Conservation (phyloP, 2,888 invertebrate species). For the Pheosia tremula region DNA sequence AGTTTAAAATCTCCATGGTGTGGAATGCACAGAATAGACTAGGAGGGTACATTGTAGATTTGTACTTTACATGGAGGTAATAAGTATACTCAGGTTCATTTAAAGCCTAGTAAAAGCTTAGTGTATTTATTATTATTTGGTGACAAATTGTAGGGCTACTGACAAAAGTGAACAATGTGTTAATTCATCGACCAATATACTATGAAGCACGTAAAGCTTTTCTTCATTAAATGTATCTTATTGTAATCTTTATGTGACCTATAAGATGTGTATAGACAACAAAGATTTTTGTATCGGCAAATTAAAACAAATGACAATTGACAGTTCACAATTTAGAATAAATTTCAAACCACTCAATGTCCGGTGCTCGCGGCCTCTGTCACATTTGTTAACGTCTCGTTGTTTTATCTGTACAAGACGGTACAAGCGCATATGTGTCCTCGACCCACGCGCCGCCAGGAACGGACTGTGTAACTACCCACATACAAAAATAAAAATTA, state of each 20-base stretch:
- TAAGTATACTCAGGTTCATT: too few species aligned
- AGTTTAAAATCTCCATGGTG: too few species aligned
- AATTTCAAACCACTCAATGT: constrained; percentile 23
- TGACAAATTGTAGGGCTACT: too few species aligned
- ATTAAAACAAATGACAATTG: constrained; percentile 40
- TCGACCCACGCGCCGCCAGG: constrained; percentile 26
- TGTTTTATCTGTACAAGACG: constrained; percentile 15
- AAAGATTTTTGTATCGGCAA: constrained; percentile 11
- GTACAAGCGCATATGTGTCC: constrained; percentile 25
- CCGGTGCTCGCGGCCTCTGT: constrained; percentile 17
- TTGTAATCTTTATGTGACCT: constrained; percentile 4
- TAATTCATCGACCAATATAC: too few species aligned
- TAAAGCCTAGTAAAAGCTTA: too few species aligned
- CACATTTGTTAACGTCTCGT: constrained; percentile 40
- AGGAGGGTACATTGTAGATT: too few species aligned
- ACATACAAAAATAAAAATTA: not conserved
- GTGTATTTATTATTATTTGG: too few species aligned
- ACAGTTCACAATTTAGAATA: constrained; percentile 36
- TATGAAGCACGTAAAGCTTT: too few species aligned
- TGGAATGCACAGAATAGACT: too few species aligned
- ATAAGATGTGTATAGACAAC: constrained; percentile 1
- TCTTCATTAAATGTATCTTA: too few species aligned
- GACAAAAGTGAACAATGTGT: too few species aligned
- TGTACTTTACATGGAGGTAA: too few species aligned
- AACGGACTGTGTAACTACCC: constrained; percentile 1